phyloP scores from a whole-genome alignment of 2,113 vertebrate genomes.

The Syrrhaptes paradoxus region DNA sequence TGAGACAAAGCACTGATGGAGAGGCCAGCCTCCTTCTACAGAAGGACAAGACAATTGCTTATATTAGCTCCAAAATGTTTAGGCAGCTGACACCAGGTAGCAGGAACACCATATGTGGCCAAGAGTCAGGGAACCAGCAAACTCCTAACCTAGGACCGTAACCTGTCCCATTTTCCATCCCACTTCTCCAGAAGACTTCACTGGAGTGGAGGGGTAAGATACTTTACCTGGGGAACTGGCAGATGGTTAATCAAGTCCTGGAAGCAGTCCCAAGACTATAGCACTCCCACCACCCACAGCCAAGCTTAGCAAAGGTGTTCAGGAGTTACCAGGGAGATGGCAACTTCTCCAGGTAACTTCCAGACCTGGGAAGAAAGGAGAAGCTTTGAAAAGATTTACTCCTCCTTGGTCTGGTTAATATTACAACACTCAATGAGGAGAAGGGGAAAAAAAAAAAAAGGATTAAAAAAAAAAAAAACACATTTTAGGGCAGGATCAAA shows the following conservation, averaged over 20 bases:
- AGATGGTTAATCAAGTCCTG: neutral
- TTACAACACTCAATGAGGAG: neutral
- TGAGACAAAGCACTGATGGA: neutral
- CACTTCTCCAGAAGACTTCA: neutral
- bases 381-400: neutral
- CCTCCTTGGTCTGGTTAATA: neutral
- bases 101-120: neutral
- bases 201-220: neutral
- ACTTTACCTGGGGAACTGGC: neutral
- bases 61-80: neutral
- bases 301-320: neutral
- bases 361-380: neutral
- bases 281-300: neutral
- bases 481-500: neutral
- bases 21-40: neutral
- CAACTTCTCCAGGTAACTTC: neutral
- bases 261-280: neutral
- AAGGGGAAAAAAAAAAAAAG: neutral
- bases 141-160: neutral
- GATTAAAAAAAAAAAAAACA: neutral
- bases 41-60: neutral
- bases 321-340: neutral
- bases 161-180: neutral
- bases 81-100: neutral
- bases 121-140: neutral